Evolutionary conservation across 1,140 invertebrate species (phyloP), one percentile per base, ranked within the genome.

Genomic region (Aethina tumida): DNA sequence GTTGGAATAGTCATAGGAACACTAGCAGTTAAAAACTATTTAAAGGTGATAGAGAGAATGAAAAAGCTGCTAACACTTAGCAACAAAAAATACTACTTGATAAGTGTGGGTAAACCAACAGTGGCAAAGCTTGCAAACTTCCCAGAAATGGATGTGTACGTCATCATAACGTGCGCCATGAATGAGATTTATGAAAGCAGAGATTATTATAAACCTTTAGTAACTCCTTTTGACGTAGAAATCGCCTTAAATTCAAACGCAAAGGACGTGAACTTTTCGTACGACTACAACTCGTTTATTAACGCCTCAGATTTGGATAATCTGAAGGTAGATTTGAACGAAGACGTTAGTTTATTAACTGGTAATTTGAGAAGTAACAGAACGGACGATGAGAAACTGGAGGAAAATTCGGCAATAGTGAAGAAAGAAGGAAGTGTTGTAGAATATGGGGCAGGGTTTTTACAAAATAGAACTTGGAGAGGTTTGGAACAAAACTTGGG

Each of bases 61-160:
- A 89, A 87, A 61, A 57, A 68, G 22, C 64, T 88, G 18, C 71
- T 87, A 1, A 79, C 76, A 53, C 59, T 67, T 22, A 77, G 78
- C 22, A 80, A 80, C 0, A 92, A 92, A 57, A 91, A 88, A 54
- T 78, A 75, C 34, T 95, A 96, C 53, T 80, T 88, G n/a, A 76
- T 97, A 27, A 84, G 84, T 18, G 81, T 97, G 34, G 92, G 92
- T 2, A 92, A 92, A 65, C 79, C 90, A 10, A 96, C 91, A 71
- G 77, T 83, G 25, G 77, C 84, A 1, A 97, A 97, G 65, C 63
- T 97, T 36, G 90, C 90, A 0, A 97, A 97, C 66, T 90, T 94
- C 64, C 74, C 82, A 34, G 88, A 94, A 72, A 80, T 95, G 32
- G 90, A 97, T 60, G 73, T 86, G 28, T 97, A 89, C 69, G 82